phyloP scores from a whole-genome alignment of 2,113 vertebrate species.

The Rhizomys pruinosus region DNA sequence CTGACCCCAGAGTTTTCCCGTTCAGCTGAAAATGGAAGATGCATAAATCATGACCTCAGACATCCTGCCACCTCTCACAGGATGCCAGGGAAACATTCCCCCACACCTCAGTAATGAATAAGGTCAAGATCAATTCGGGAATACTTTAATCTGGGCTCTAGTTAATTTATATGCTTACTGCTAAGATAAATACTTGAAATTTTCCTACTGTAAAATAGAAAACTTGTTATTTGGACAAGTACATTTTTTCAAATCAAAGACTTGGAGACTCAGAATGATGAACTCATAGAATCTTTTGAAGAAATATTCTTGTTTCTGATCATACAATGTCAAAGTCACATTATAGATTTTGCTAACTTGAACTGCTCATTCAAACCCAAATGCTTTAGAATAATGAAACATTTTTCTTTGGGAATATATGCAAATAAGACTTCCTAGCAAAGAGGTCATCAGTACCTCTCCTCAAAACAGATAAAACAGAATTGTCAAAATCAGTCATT shows the following conservation, averaged over 20 bases:
- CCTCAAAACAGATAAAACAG: too few species aligned
- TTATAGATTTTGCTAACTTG: too few species aligned
- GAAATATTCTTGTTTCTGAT: neutral
- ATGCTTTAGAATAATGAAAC: too few species aligned
- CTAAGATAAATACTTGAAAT: conserved; percentile 66
- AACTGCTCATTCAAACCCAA: too few species aligned
- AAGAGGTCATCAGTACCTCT: too few species aligned
- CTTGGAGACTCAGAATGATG: conserved; percentile 33
- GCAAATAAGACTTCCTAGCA: too few species aligned
- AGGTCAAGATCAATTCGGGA: conserved; percentile 12
- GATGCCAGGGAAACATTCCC: conserved; percentile 34
- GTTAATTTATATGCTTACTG: conserved; percentile 46
- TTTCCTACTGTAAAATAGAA: conserved; percentile 51
- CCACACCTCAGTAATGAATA: neutral
- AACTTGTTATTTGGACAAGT: conserved; percentile 8
- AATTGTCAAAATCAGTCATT: too few species aligned
- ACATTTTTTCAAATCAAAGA: conserved; percentile 54
- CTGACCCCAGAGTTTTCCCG: neutral
- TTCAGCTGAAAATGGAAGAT: neutral
- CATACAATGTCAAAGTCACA: too few species aligned
- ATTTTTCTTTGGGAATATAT: too few species aligned
- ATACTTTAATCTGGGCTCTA: conserved; percentile 33
- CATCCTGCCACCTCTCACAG: neutral
- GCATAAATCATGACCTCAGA: neutral
- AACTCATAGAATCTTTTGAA: conserved; percentile 31